Evolutionary conservation across 1,140 invertebrate genomes (phyloP), one percentile per base, ranked within the genome.

Genomic region (Octopus bimaculoides): DNA sequence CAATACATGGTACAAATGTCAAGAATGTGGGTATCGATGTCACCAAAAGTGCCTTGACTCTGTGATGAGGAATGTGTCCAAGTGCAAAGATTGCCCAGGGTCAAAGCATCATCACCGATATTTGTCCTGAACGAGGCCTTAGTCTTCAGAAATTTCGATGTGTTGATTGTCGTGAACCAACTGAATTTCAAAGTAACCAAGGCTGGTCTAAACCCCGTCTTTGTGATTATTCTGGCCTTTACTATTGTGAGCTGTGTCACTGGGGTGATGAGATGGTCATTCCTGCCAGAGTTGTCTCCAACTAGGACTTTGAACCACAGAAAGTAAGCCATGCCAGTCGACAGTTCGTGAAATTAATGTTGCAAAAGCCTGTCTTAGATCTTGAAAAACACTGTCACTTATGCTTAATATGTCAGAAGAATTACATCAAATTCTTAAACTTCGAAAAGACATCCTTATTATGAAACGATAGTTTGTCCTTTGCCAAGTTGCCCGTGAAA

Each of bases 401-500:
- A 81, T 92, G 55, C 91, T 92, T 80, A 91, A 87, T 77, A 91
- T 89, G 81, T 87, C 91, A 5, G 87, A 91, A n/a, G n/a, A n/a
- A n/a, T n/a, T n/a, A n/a, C n/a, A n/a, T n/a, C n/a, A n/a, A n/a
- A n/a, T 92, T 66, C 91, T 95, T 92, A 93, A 94, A 88, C 91
- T 96, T n/a, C 85, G 94, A 78, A 91, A 92, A 83, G 92, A 93
- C 82, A 88, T 94, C 52, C 87, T 93, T 52, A 85, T 93, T 0
- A 94, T 94, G 93, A 94, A 94, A 86, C 92, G 94, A 80, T 98
- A 98, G 89, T 92, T 98, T 66, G 91, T 95, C 56, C 91, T 94
- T 10, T 98, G 96, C 89, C 89, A 92, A 26, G 91, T 93, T 79
- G 95, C 96, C 5, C 92, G 91, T 85, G 91, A 93, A 82, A 91